These are phyloP conservation scores for Hyles euphorbiae DNA, from an alignment of 1,140 invertebrate species.

Conservation along the genomic window DNA sequence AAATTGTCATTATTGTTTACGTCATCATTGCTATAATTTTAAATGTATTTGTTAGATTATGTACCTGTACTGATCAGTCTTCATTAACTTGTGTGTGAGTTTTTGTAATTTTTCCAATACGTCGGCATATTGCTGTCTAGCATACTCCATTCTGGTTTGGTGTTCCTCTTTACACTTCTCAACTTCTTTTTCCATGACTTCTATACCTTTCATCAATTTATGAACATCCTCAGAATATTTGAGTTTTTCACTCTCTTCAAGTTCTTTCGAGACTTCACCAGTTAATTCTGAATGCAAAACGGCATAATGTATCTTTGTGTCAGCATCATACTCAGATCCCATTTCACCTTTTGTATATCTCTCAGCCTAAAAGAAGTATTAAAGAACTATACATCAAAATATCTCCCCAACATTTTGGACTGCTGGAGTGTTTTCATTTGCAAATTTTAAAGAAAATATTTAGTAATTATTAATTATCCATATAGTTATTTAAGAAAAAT, in stretches of 20 bases:
- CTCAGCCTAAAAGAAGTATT: constrained; percentile 37
- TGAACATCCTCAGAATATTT: constrained; percentile 73
- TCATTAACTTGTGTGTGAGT: constrained; percentile 55
- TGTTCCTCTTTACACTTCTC: constrained; percentile 69
- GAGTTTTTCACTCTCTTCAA: constrained; percentile 56
- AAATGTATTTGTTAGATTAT: neutral
- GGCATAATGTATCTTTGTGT: constrained; percentile 63
- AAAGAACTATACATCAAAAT: too few relatives aligned
- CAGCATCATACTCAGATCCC: constrained; percentile 30
- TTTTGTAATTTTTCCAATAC: constrained; percentile 44
- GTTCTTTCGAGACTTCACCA: constrained; percentile 60
- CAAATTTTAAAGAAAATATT: constrained; percentile 5
- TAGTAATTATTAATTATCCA: neutral
- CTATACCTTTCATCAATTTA: constrained; percentile 74
- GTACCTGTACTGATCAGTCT: constrained; percentile 52
- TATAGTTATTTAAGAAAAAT: too few relatives aligned
- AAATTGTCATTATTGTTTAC: too few relatives aligned
- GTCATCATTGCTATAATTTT: too few relatives aligned
- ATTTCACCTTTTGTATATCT: constrained; percentile 35
- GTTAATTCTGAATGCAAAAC: constrained; percentile 65
- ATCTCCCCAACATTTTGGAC: too few relatives aligned
- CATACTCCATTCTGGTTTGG: constrained; percentile 59
- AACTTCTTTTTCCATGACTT: constrained; percentile 75
- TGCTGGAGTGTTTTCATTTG: neutral
- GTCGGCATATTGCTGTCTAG: constrained; percentile 53